Conservation (phyloP, 30 jellyfish, hydroid and myxozoan species). For the Aurelia sp. region DNA sequence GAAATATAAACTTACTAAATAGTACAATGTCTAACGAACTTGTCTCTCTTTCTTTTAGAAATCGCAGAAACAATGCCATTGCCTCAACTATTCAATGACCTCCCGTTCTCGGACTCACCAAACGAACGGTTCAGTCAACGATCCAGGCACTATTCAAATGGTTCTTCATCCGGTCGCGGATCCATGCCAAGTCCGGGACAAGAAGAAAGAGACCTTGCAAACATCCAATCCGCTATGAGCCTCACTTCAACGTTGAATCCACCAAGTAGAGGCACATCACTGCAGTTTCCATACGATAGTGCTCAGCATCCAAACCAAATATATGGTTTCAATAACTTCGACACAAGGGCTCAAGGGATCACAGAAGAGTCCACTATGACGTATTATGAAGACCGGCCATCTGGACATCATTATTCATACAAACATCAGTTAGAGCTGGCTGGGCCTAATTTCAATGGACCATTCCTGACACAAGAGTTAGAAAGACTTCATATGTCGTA, state of each 20-base stretch:
- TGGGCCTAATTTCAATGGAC: conserved; percentile 48
- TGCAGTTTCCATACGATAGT: conserved; percentile 56
- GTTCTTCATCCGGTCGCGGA: conserved; percentile 61
- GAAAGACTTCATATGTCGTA: conserved; percentile 64
- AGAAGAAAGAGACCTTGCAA: conserved; percentile 62
- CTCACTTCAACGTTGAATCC: conserved; percentile 26
- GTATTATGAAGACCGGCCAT: conserved; percentile 49
- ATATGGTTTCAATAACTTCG: conserved; percentile 15
- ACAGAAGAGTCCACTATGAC: conserved; percentile 43
- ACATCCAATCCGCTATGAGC: conserved; percentile 65
- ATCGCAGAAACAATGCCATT: conserved; percentile 24
- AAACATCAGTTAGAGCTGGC: conserved; percentile 47
- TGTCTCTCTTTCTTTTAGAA: conserved; percentile 4
- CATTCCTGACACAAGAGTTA: conserved; percentile 62
- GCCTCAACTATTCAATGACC: conserved; percentile 33
- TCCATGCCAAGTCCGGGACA: conserved; percentile 61
- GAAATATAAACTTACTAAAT: too few species aligned
- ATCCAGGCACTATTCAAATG: conserved; percentile 31
- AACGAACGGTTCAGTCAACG: not conserved
- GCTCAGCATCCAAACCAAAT: conserved; percentile 9
- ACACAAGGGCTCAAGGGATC: conserved; percentile 22
- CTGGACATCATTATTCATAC: conserved; percentile 17
- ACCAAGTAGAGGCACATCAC: conserved; percentile 21
- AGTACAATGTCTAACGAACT: too few species aligned
- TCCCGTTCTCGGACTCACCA: conserved; percentile 2